These are phyloP conservation scores for Macropus fuliginosus DNA, from an alignment of 2,797 vertebrate genomes.

Conservation along the genomic window DNA sequence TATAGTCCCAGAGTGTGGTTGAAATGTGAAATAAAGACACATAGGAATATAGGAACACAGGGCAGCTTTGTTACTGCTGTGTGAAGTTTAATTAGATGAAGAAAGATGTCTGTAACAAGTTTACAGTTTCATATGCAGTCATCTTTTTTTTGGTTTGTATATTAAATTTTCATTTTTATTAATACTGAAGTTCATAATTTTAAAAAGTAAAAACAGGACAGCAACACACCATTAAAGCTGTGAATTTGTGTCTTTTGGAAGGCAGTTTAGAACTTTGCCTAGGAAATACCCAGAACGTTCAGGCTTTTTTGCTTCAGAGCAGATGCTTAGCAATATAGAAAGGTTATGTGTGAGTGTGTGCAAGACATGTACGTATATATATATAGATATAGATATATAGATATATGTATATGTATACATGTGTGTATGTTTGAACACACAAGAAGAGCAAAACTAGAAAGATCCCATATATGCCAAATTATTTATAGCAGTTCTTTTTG, in stretches of 20 bases:
- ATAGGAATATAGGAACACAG: background rate
- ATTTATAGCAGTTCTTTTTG: background rate
- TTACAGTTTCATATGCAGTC: background rate
- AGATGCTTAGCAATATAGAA: background rate
- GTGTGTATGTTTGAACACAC: too few species aligned
- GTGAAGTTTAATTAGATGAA: background rate
- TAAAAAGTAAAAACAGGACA: background rate
- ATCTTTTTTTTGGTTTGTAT: background rate
- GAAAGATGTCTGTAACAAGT: background rate
- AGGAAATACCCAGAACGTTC: background rate
- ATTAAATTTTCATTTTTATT: background rate
- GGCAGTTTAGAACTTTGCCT: background rate
- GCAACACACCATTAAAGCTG: background rate
- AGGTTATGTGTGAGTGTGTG: too few species aligned
- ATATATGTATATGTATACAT: too few species aligned
- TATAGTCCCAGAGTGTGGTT: background rate
- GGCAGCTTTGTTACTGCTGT: background rate
- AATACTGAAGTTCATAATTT: background rate
- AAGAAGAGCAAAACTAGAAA: background rate
- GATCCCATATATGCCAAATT: background rate
- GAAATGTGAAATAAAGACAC: background rate
- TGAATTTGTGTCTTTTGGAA: background rate
- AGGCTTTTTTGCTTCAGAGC: background rate
- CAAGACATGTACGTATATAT: too few species aligned
- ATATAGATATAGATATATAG: too few species aligned